Evolutionary conservation across 2,888 invertebrate genomes (phyloP), one percentile per base, ranked within the genome.

Genomic region (Myopa testacea): DNA sequence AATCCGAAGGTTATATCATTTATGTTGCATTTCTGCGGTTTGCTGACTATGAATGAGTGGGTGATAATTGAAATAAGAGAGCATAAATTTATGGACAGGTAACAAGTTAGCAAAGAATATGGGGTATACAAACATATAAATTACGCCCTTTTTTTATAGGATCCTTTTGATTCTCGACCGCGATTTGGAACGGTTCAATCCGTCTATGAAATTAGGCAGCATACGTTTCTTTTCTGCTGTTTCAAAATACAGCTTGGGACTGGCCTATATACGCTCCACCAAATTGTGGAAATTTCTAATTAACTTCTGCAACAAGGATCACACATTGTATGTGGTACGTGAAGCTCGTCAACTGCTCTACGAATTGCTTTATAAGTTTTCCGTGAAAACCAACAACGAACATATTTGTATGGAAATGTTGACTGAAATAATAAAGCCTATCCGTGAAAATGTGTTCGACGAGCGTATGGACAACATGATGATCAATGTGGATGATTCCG

Each of bases 311-410:
- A 91, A 93, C 82, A 90, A 92, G 76, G 93, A 92, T 86, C 92
- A 93, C 79, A 95, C 95, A 0, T 90, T 95, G 62, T 95, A 95
- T 84, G 92, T 95, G 12, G 91, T 93, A 0, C 91, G 93, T 60
- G 93, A 94, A 85, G 92, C 93, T 8, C 92, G 93, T 76, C 91
- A 91, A 78, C 93, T 95, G 82, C 89, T 94, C 26, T 91, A 91
- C 26, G 90, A 90, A 78, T 90, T 94, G 76, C 84, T 94, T 0
- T 91, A 92, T 88, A 91, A 91, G 85, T 88, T 84, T 58, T 87
- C 87, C 34, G 85, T 86, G 3, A 86, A 88, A 77, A 82, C 84
- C 10, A 90, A 91, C 72, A 88, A 91, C 58, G 91, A 92, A 82
- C 84, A 87, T 16, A 90, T 92, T 58, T 91, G 93, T 26, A 89